Base-by-base conservation (phyloP, 2,888 invertebrate genomes). In the Drosophila yooni region DNA sequence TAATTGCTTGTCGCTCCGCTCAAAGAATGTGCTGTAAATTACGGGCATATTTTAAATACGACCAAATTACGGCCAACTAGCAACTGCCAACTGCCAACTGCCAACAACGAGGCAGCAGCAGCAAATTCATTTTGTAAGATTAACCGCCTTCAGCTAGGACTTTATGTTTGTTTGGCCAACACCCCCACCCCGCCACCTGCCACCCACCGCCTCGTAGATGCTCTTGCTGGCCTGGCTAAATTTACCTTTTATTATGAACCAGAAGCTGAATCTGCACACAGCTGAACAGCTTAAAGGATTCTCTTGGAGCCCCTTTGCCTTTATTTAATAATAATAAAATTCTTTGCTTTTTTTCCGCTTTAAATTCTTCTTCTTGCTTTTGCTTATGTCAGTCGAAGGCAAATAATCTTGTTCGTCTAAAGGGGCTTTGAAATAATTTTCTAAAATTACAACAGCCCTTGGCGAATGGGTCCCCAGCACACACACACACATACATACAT, bases 1-100 rank as follows among this genome's bases (percentile, higher is more conserved):
- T 85, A 85, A 83, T 76, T 80, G 77, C 73, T 62, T 76, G 58
- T 66, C 71, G 75, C 71, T 68, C 51, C 50, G 43, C 60, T 64
- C 59, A 18, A 63, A 62, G 64, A 70, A 74, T 70, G 76, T 59
- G 70, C 70, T 75, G 59, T 76, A 70, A 76, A 70, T 74, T 76
- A 76, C 54, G 54, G 29, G 50, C 70, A 57, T 54, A 68, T 64
- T 58, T 58, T 53, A 57, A 53, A 70, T 64, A 65, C 57, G 46
- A 53, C n/a, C 60, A 70, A 74, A 60, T 70, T 64, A 75, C 46
- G 59, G 57, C n/a, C 63, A 71, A 63, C 70, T 74, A 58, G 40
- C 72, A 57, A 46, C 70, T 56, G 70, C 46, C n/a, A 46, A 27
- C 27, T 34, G 46, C 38, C 31, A 48, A 50, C 51, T 29, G 21